Conservation (phyloP, 1,140 invertebrate species). For the Eriocheir sinensis region DNA sequence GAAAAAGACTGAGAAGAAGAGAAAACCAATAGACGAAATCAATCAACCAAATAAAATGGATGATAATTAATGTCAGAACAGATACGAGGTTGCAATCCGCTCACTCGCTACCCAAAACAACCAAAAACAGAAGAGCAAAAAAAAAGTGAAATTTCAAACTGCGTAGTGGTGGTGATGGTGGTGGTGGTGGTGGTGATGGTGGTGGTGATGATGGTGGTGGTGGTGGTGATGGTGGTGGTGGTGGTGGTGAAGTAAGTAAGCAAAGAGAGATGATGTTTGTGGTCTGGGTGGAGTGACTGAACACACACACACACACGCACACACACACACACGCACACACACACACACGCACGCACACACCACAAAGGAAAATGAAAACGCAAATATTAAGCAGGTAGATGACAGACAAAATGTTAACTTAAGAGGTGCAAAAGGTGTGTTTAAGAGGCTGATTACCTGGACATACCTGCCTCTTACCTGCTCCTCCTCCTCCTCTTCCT, state of each 20-base stretch:
- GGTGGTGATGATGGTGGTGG: not conserved
- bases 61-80: too few relatives aligned
- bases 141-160: not conserved
- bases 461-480: not conserved
- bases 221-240: not conserved
- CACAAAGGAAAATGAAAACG: not conserved
- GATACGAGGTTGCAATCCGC: too few relatives aligned
- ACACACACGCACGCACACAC: not conserved
- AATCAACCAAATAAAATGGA: too few relatives aligned
- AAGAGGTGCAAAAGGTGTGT: too few relatives aligned
- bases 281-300: not conserved
- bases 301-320: not conserved
- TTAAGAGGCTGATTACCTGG: too few relatives aligned
- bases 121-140: not conserved
- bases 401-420: too few relatives aligned
- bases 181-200: not conserved
- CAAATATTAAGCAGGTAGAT: too few relatives aligned
- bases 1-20: not conserved
- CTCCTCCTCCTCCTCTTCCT: too few relatives aligned
- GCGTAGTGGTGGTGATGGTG: not conserved
- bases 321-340: constrained; percentile 45
- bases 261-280: too few relatives aligned
- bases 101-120: too few relatives aligned
- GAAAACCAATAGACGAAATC: not conserved
- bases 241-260: not conserved